Base-by-base conservation (phyloP, 2,797 vertebrate species). In the Naso thynnoides region DNA sequence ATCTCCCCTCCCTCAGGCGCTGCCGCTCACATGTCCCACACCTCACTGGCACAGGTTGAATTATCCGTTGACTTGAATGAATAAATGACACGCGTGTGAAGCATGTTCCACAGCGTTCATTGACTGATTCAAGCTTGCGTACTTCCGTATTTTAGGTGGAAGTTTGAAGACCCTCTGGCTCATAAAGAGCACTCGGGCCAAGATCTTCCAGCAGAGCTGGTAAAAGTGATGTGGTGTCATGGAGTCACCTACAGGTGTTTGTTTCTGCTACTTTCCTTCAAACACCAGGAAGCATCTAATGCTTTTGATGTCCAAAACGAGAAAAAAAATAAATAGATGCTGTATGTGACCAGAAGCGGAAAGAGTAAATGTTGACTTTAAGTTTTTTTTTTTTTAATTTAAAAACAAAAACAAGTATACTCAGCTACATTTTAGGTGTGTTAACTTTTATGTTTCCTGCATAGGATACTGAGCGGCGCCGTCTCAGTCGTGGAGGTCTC, bases 21-120 rank as follows among this genome's bases (percentile, higher is more conserved):
- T 97, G 73, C 92, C 92, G 4, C 93, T 98, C 55, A 95, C 90
- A 44, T 99, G 97, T 85, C 79, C 86, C 50, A 93, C 92, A 1
- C 96, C 96, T 77, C 96, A 98, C 75, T 79, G 95, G 77, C 97
- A 99, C 92, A 97, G 96, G 97, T 97, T 71, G 26, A 54, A 88
- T 27, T 2, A 67, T 38, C 44, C 23, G 2, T 3, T 66, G 26
- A 39, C 4, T 38, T 8, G 0, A 29, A 2, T 8, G 0, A 29
- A 2, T 48, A 31, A 8, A 56, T 8, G 58, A 39, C 19, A 54
- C 6, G 29, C 19, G 83, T 39, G 5, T 47, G 13, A 14, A 41
- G 33, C 6, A n/a, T 13, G 24, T 60, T 41, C 39, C 23, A 57
- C 24, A 13, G 6, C n/a, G 33, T 53, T 59, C 3, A 26, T 19